Base-by-base conservation (phyloP, 2,888 invertebrate species). In the Ferdinandea cuprea region DNA sequence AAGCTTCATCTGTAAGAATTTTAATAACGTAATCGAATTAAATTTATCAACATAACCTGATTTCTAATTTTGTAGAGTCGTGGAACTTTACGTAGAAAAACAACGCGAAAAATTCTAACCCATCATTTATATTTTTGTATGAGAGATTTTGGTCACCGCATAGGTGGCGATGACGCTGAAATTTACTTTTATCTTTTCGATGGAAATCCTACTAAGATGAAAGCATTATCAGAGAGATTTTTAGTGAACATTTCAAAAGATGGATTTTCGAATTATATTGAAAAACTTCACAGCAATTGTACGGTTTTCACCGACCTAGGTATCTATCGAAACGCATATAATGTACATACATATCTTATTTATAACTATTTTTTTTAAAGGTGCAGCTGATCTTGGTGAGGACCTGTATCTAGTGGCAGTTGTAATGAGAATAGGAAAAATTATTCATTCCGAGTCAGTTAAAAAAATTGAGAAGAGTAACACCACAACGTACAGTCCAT, bases 381-480 rank as follows among this genome's bases (percentile, higher is more conserved):
- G 97, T 59, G 95, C 94, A 85, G 94, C 95, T 44, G 98, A 98
- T 90, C 92, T 97, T 65, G 94, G 94, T 69, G 94, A 95, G 78
- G 97, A 98, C 87, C 92, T 98, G 21, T 97, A 95, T 92, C 92
- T 98, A 86, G 95, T 98, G 32, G 96, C 96, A 84, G 97, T 97
- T 91, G 96, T 98, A 52, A 95, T 97, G 92, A 93, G 98, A 59
- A 95, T 97, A 65, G 98, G 98, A 1, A 93, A 95, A 87, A 96
- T 97, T 93, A 93, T 96, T 13, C 89, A 89, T 68, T 89, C 91
- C 5, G 91, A 91, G 65, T 90, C 91, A 5, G 87, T 90, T 0
- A 91, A 91, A 85, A 91, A 89, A 72, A 87, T 88, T 32, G 91
- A 91, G 69, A 91, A 91, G 78, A 86, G 86, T 1, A 89, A 76